Evolutionary conservation across 2,797 vertebrate species (phyloP), one percentile per base, ranked within the genome.

Genomic region (Picus viridis): DNA sequence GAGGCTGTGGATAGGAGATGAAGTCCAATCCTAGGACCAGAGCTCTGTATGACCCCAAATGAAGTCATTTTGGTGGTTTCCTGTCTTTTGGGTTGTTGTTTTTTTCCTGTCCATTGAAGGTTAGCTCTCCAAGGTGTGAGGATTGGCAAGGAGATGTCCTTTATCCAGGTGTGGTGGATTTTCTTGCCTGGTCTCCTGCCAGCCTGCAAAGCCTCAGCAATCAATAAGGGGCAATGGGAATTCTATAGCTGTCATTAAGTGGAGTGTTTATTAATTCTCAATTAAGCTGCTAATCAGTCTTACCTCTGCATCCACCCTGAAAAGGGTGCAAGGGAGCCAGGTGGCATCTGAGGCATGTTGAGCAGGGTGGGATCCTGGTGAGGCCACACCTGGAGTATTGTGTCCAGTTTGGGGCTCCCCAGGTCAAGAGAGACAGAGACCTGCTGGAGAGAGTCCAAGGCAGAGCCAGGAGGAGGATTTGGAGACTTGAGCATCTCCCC

Each of bases 231-330:
- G 71, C 91, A 95, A 95, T 83, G 80, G 89, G 74, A 95, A 96
- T 96, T 95, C 95, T 96, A 81, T 96, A 94, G 68, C 85, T 95
- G 89, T 91, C 90, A 91, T 96, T 93, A 95, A 84, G 85, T 76
- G 53, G 67, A 86, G 79, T 94, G 94, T 94, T 96, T 95, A 96
- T 96, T 96, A 96, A 95, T 95, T 96, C 93, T 75, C 93, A 88
- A 90, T 96, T 95, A 95, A 71, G 79, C 36, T 64, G 47, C 73
- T 94, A 89, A 94, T 96, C 92, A 91, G 58, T 95, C 93, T 96
- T 95, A 91, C 80, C 83, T 93, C 87, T 79, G 74, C 68, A 86
- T 86, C 84, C 4, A 76, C 61, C 67, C 22, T 88, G 83, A 39
- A 74, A 83, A 62, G 45, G 84, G 51, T 30, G 67, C 49, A 24